phyloP scores from a whole-genome alignment of 2,888 invertebrate species.

The Nineta flava region DNA sequence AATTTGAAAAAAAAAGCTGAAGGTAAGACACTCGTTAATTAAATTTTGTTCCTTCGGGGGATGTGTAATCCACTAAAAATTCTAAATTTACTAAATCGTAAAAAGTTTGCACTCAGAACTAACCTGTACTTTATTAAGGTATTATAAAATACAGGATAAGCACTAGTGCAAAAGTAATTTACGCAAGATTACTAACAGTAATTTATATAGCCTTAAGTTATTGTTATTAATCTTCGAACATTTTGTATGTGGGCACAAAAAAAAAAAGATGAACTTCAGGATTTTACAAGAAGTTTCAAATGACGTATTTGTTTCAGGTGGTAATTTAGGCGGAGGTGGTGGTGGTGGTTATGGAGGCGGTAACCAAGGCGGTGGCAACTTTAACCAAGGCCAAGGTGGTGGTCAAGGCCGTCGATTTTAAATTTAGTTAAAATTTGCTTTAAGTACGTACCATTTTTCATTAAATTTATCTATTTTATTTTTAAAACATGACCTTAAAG shows the following conservation, averaged over 20 bases:
- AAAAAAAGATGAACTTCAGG: not conserved
- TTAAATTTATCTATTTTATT: not conserved
- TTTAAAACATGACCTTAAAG: not conserved
- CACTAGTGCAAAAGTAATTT: not conserved
- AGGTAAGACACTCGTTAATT: too few species aligned
- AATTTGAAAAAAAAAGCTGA: too few species aligned
- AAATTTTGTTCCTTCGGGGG: too few species aligned
- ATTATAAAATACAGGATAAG: not conserved
- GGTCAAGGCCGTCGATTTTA: slow-evolving; percentile 27
- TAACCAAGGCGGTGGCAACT: slow-evolving; percentile 27
- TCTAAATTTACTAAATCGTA: not conserved
- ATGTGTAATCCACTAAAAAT: too few species aligned
- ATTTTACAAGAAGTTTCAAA: too few species aligned
- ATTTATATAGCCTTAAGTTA: not conserved
- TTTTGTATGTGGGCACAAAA: too few species aligned
- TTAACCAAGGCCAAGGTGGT: slow-evolving; percentile 22
- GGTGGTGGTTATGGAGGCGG: slow-evolving; percentile 29
- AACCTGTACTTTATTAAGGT: not conserved
- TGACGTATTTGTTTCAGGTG: too few species aligned
- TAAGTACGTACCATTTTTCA: not conserved
- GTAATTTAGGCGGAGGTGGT: slow-evolving; percentile 22
- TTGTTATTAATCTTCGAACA: slow-evolving; percentile 3
- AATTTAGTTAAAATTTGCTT: slow-evolving; percentile 4
- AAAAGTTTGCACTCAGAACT: slow-evolving; percentile 1
- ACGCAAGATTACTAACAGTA: not conserved